Percentiles rank a stretch among this genome's conserved stretches.
phyloP scores from a whole-genome alignment of 2,113 vertebrate genomes.

The Phocoena phocoena region DNA sequence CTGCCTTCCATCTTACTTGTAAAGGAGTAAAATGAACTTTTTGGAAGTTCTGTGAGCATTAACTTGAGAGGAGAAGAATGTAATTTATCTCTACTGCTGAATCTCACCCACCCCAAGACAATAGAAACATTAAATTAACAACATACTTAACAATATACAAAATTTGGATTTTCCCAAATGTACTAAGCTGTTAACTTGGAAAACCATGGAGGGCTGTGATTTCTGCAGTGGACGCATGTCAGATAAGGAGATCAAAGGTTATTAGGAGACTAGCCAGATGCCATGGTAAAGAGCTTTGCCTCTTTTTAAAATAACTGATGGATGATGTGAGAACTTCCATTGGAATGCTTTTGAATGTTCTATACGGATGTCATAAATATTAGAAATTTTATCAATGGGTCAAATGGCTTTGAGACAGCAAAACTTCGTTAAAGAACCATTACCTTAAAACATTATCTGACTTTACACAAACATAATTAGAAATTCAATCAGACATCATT shows the following conservation, averaged over 20 bases:
- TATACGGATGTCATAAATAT: not conserved
- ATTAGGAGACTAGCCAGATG: not conserved
- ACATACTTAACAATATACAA: not conserved
- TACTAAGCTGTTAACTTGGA: not conserved
- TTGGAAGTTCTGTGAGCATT: not conserved
- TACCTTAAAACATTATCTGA: not conserved
- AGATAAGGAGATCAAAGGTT: slow-evolving; percentile 25
- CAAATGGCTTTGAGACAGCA: not conserved
- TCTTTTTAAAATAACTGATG: slow-evolving; percentile 33
- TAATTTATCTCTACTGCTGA: not conserved
- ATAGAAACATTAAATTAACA: not conserved
- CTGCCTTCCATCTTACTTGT: too few species aligned
- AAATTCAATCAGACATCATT: not conserved
- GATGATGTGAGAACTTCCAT: not conserved
- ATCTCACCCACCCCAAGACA: not conserved
- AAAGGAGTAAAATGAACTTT: not conserved
- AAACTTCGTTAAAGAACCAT: not conserved
- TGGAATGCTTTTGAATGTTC: not conserved
- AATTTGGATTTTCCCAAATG: not conserved
- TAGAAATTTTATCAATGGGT: not conserved
- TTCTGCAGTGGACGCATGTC: not conserved
- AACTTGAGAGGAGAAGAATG: not conserved
- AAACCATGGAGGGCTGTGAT: slow-evolving; percentile 6
- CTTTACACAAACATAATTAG: not conserved
- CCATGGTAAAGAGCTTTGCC: not conserved